Evolutionary conservation across 2,113 vertebrate genomes (phyloP).

Genomic region (Pao palembangensis): DNA sequence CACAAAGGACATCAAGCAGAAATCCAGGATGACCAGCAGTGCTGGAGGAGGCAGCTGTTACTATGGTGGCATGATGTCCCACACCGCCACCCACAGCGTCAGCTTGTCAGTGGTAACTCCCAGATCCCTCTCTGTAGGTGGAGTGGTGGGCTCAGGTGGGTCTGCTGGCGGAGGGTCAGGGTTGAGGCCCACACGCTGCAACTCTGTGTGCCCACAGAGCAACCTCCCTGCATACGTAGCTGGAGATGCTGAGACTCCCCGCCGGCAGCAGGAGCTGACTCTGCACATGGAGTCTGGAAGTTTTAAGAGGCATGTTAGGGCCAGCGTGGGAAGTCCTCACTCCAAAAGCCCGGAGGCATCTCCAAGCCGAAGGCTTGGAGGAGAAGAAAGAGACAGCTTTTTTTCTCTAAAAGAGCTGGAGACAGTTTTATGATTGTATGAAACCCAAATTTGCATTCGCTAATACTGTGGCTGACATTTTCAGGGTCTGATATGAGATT

Average conservation of each 20-base stretch:
- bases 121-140: constrained; percentile 47
- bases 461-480: neutral
- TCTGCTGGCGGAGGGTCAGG: constrained; percentile 12
- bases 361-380: constrained; percentile 3
- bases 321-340: constrained; percentile 9
- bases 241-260: constrained; percentile 36
- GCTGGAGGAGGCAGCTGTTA: constrained; percentile 76
- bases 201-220: constrained; percentile 35
- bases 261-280: constrained; percentile 28
- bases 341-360: constrained; percentile 13
- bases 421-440: constrained; percentile 63
- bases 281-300: constrained; percentile 26
- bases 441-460: neutral
- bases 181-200: constrained; percentile 32
- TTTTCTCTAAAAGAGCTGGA: constrained; percentile 67
- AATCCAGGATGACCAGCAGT: constrained; percentile 75
- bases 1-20: constrained; percentile 77
- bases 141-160: constrained; percentile 30
- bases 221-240: constrained; percentile 46
- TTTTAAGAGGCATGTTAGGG: constrained; percentile 26
- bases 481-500: no score
- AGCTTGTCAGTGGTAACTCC: constrained; percentile 64
- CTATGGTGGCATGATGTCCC: constrained; percentile 80
- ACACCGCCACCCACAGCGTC: constrained; percentile 77
- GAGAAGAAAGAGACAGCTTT: constrained; percentile 37